Evolutionary conservation across 2,888 invertebrate species (phyloP).

Genomic region (Ectemnius continuus): DNA sequence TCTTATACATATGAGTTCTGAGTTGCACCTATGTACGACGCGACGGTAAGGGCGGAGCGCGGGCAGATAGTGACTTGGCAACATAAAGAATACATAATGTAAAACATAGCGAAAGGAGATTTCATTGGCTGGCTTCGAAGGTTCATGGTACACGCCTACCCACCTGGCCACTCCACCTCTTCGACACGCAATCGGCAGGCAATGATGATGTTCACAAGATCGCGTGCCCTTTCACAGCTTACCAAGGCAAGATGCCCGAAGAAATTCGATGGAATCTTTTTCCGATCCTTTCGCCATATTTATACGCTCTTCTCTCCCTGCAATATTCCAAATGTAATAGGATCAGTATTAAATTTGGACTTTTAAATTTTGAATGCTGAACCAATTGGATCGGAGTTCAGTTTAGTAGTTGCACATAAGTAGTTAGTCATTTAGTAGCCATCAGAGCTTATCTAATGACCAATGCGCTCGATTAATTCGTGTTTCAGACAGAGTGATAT

Average conservation of each 20-base stretch:
- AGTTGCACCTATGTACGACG: conserved; percentile 28
- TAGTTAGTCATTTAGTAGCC: background rate
- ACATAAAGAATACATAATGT: conserved; percentile 74
- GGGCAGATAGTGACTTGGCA: conserved; percentile 74
- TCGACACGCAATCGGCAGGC: conserved; percentile 68
- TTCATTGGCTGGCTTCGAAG: conserved; percentile 69
- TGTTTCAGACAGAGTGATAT: conserved; percentile 74
- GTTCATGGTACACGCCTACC: conserved; percentile 72
- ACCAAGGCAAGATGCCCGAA: too few species aligned
- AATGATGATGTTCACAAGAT: conserved; percentile 56
- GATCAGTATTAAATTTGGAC: too few species aligned
- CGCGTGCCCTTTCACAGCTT: conserved; percentile 25
- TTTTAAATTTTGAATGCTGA: too few species aligned
- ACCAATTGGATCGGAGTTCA: background rate
- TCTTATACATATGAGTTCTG: conserved; percentile 38
- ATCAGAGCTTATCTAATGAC: background rate
- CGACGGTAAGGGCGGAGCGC: conserved; percentile 72
- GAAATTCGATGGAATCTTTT: too few species aligned
- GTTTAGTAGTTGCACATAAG: background rate
- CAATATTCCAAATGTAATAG: too few species aligned
- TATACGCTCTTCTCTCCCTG: too few species aligned
- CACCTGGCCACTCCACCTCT: conserved; percentile 71
- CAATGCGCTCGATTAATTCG: background rate
- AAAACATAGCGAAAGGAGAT: conserved; percentile 70
- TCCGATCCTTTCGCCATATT: too few species aligned